phyloP scores from a whole-genome alignment of 1,140 invertebrate genomes.

The Ganaspis sp. region DNA sequence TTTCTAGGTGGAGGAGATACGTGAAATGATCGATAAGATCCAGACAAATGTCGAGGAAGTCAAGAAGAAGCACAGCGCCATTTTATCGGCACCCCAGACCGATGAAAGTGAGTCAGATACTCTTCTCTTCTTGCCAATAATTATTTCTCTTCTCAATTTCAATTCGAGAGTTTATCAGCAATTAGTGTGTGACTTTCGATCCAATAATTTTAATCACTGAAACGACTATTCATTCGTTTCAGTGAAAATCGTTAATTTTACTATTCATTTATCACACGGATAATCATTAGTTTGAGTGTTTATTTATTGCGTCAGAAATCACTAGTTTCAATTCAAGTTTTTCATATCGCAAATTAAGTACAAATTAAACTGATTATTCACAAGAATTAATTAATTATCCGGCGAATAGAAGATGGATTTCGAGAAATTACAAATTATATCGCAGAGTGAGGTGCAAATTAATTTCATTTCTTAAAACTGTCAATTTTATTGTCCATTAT shows the following conservation, averaged over 20 bases:
- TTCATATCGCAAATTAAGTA: no score
- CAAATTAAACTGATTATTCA: no score
- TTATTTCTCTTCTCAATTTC: constrained; percentile 2
- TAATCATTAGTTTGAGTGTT: no score
- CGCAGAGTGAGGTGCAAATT: no score
- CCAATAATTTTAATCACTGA: constrained; percentile 19
- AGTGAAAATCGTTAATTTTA: background rate
- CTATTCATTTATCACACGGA: background rate
- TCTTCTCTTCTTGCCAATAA: constrained; percentile 25
- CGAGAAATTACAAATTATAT: no score
- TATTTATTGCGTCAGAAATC: no score
- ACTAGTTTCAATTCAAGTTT: no score
- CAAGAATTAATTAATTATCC: no score
- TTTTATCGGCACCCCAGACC: constrained; percentile 97
- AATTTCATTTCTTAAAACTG: no score
- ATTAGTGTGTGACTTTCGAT: constrained; percentile 8
- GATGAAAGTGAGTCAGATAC: constrained; percentile 93
- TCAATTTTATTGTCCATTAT: no score
- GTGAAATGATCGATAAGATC: constrained; percentile 99
- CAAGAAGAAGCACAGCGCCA: constrained; percentile 99
- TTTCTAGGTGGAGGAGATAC: constrained; percentile 96
- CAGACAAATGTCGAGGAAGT: constrained; percentile 99
- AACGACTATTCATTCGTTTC: background rate
- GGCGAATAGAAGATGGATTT: no score
- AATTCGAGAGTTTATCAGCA: constrained; percentile 13